Percentiles rank a stretch among this genome's conserved stretches.
These are phyloP conservation scores for Babylonia areolata DNA, from an alignment of 1,140 invertebrate species.

Conservation along the genomic window DNA sequence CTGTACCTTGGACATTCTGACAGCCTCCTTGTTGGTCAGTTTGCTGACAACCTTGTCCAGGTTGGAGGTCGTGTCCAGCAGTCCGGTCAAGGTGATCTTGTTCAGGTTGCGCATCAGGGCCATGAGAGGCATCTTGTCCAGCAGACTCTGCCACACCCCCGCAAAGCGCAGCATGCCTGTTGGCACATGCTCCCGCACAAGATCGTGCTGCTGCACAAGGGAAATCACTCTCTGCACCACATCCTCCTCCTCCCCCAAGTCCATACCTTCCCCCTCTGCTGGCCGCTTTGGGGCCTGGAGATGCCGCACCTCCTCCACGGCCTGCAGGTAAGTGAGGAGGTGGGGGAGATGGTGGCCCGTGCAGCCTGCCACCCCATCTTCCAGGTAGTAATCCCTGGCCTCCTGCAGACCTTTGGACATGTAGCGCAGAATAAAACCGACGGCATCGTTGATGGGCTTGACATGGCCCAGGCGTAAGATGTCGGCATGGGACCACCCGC, in stretches of 20 bases:
- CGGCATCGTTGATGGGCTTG: slow-evolving; percentile 66
- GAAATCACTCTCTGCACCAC: slow-evolving; percentile 75
- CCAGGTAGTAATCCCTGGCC: slow-evolving; percentile 62
- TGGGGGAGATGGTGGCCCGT: background rate
- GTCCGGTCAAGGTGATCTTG: slow-evolving; percentile 81
- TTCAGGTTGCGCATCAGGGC: slow-evolving; percentile 80
- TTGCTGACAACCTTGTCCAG: slow-evolving; percentile 50
- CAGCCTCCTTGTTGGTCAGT: slow-evolving; percentile 66
- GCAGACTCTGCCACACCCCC: slow-evolving; percentile 81
- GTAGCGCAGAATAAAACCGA: slow-evolving; percentile 55
- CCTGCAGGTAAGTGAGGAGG: background rate
- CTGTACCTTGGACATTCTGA: slow-evolving; percentile 62
- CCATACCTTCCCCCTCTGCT: background rate
- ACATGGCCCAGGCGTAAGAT: slow-evolving; percentile 82
- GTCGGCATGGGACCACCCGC: slow-evolving; percentile 84
- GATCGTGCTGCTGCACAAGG: slow-evolving; percentile 77
- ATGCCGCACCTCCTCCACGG: background rate
- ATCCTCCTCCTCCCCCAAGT: background rate
- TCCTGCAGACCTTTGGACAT: slow-evolving; percentile 73
- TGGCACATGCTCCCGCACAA: slow-evolving; percentile 82
- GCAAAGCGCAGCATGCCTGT: slow-evolving; percentile 81
- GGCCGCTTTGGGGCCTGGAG: background rate
- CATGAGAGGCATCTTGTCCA: slow-evolving; percentile 79
- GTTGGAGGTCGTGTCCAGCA: slow-evolving; percentile 49
- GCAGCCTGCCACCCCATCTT: background rate